Evolutionary conservation across 1,140 invertebrate genomes (phyloP), one percentile per base, ranked within the genome.

Genomic region (Drosophila nasuta): DNA sequence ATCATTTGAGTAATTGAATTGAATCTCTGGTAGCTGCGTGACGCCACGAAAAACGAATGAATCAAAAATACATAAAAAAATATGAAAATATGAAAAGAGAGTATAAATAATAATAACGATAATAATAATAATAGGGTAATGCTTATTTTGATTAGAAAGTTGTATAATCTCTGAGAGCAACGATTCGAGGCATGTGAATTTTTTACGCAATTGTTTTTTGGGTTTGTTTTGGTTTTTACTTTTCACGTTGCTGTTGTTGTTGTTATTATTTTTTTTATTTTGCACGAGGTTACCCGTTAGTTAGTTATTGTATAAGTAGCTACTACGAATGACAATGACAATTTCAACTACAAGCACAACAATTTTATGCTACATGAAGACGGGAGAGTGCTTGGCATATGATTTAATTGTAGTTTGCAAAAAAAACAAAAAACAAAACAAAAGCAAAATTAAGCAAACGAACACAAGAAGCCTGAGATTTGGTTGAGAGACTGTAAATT

Each of bases 121-220:
- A 72, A 60, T 38, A 67, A 57, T 57, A 87, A 88, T 77, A 87
- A 88, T 87, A 87, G 77, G 75, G 75, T 75, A 80, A 82, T 80
- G 59, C 73, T 59, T 65, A 77, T 82, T 87, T 87, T 87, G 82
- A 87, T 87, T 87, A 87, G 82, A 87, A 87, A 87, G 83, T 88
- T 87, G 82, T 87, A 87, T 87, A 88, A 87, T 88, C 82, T 82
- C 28, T 7, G 64, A 49, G 62, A 57, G 64, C 54, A 72, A 8
- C 68, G 79, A 68, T 68, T 77, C 68, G 75, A 82, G 69, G 67
- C 82, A 88, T 88, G 82, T 87, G 82, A 88, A 88, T 87, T 80
- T 88, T 87, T 87, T 88, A 87, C 87, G 82, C 83, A 87, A 87
- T 88, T 87, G 85, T 87, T 86, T 86, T 72, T 79, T 75, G 67